Conservation (phyloP, 2,888 invertebrate species). For the Drosophila hawaiiensis region DNA sequence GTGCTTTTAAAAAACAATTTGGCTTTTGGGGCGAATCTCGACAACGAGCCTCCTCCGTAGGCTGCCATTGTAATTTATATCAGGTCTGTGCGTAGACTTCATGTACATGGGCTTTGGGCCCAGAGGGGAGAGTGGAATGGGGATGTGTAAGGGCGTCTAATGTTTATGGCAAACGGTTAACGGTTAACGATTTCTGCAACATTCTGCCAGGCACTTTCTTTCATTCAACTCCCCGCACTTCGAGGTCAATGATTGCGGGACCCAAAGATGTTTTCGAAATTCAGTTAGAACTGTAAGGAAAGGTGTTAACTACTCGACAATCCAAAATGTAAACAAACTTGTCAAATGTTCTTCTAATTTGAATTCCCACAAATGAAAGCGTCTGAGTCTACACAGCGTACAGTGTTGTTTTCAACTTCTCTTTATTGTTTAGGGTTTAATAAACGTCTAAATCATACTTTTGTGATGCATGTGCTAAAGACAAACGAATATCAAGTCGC, state of each 20-base stretch:
- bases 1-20: conserved; percentile 83
- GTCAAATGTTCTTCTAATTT: conserved; percentile 70
- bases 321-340: conserved; percentile 60
- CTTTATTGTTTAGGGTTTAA: conserved; percentile 72
- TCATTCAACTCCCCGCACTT: conserved; percentile 13
- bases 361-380: conserved; percentile 72
- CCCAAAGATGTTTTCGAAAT: conserved; percentile 16
- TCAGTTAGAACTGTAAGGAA: conserved; percentile 12
- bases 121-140: background rate
- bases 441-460: conserved; percentile 78
- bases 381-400: conserved; percentile 2
- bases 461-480: conserved; percentile 79
- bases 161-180: conserved; percentile 53
- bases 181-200: conserved; percentile 52
- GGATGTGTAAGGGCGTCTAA: conserved; percentile 40
- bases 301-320: conserved; percentile 71
- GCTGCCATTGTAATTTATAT: conserved; percentile 74
- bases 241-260: conserved; percentile 33
- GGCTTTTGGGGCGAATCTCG: conserved; percentile 69
- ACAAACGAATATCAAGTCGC: conserved; percentile 71
- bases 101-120: background rate
- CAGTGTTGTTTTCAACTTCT: conserved; percentile 1
- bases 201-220: conserved; percentile 44
- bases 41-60: conserved; percentile 41
- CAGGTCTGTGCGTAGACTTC: conserved; percentile 56